These are phyloP conservation scores for Anodontia alba DNA, from an alignment of 2,888 invertebrate genomes.

Conservation along the genomic window DNA sequence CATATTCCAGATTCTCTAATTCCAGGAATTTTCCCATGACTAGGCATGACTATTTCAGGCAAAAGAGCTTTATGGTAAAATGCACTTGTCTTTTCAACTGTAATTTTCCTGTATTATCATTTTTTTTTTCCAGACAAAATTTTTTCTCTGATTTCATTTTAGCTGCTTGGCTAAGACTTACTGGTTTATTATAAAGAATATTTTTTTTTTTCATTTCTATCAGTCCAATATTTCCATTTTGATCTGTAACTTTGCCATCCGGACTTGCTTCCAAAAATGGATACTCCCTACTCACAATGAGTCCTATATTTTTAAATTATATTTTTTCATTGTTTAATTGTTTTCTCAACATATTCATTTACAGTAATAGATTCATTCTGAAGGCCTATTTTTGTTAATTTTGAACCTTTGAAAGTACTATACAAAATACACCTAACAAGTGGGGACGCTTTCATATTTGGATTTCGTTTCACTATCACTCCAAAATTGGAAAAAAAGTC, in stretches of 20 bases:
- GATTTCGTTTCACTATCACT: neutral
- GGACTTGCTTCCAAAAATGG: neutral
- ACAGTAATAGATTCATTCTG: conserved; percentile 8
- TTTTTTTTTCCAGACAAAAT: neutral
- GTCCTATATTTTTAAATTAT: neutral
- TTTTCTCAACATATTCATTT: neutral
- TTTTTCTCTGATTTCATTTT: neutral
- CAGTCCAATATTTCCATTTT: neutral
- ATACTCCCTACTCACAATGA: neutral
- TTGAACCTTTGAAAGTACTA: neutral
- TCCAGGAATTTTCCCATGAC: neutral
- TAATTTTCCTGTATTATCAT: neutral
- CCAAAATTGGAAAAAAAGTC: conserved; percentile 26
- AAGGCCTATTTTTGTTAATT: neutral
- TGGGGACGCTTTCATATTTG: neutral
- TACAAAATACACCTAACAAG: neutral
- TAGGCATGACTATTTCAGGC: neutral
- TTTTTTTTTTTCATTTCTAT: conserved; percentile 5
- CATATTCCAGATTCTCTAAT: conserved; percentile 7
- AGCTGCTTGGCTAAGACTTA: neutral
- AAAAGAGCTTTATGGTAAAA: neutral
- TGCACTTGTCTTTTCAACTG: neutral
- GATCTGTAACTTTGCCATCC: neutral
- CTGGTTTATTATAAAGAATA: neutral
- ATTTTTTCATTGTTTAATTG: neutral